A percentile compares a stretch with the other conserved stretches of the same genome.
Evolutionary conservation across 2,113 vertebrate genomes (phyloP).

Genomic region (Lanius ludovicianus): DNA sequence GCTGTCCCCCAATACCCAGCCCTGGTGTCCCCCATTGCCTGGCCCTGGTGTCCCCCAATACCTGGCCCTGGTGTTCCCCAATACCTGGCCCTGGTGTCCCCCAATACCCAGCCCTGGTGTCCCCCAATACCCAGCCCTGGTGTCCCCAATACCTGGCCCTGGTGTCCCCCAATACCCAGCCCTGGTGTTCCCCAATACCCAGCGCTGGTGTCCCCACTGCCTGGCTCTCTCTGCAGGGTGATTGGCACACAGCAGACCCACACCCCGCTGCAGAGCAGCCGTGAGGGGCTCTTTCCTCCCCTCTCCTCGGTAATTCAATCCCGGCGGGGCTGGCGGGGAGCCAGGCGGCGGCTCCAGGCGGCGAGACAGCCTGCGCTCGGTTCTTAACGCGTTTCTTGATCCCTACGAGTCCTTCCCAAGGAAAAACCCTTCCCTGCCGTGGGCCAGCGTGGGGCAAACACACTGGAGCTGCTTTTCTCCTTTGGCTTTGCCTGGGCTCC

Average conservation of each 20-base stretch:
- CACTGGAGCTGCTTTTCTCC: neutral
- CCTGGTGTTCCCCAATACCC: accelerated
- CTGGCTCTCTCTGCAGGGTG: neutral
- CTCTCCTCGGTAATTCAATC: neutral
- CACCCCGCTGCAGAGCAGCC: neutral
- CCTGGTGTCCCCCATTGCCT: too few relatives aligned
- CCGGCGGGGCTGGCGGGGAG: neutral
- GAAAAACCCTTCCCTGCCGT: neutral
- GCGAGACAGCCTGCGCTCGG: neutral
- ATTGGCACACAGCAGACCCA: neutral
- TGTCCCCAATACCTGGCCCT: neutral
- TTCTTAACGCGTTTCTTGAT: neutral
- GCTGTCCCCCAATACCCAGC: neutral
- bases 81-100: neutral
- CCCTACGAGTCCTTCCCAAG: neutral
- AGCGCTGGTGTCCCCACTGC: neutral
- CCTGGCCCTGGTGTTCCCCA: neutral
- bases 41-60: neutral
- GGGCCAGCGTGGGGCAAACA: neutral
- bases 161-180: too few relatives aligned
- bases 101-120: neutral
- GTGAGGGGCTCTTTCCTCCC: neutral
- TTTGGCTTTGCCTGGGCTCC: neutral
- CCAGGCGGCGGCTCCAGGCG: neutral
- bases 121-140: accelerated